Evolutionary conservation across 2,888 invertebrate genomes (phyloP).

Genomic region (Anthophora plumipes): DNA sequence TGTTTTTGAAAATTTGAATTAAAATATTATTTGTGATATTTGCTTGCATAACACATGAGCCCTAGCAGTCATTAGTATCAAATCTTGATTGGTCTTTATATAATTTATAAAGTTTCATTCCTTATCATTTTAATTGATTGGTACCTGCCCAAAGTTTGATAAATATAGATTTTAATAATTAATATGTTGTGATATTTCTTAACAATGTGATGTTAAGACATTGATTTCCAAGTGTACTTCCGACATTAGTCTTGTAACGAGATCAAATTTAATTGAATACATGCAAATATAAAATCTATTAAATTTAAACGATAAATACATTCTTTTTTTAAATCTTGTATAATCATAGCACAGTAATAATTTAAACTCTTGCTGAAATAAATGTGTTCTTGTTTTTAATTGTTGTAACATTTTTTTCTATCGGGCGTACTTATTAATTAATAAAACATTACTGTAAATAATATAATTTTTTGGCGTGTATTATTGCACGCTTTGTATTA

Average conservation of each 20-base stretch:
- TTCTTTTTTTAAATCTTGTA: background rate
- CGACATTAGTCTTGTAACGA: constrained; percentile 18
- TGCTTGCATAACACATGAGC: constrained; percentile 17
- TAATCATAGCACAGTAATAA: constrained; percentile 9
- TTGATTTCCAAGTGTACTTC: constrained; percentile 16
- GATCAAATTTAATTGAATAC: constrained; percentile 31
- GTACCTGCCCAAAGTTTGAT: constrained; percentile 61
- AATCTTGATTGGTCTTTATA: constrained; percentile 52
- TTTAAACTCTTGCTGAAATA: constrained; percentile 14
- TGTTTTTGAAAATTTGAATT: constrained; percentile 25
- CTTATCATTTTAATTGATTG: constrained; percentile 50
- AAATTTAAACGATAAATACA: constrained; percentile 1
- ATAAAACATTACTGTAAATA: constrained; percentile 35
- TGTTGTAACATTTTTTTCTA: constrained; percentile 7
- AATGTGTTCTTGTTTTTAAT: constrained; percentile 18
- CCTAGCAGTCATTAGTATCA: constrained; percentile 44
- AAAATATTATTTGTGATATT: constrained; percentile 16
- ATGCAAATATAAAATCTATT: constrained; percentile 7
- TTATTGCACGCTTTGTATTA: constrained; percentile 51
- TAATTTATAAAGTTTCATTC: constrained; percentile 43
- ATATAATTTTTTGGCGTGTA: constrained; percentile 35
- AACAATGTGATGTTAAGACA: constrained; percentile 30
- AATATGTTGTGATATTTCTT: constrained; percentile 34
- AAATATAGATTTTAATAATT: constrained; percentile 51
- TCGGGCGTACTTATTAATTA: constrained; percentile 24